Evolutionary conservation across 2,113 vertebrate species (phyloP).

Genomic region (Pomatorhinus ruficollis): DNA sequence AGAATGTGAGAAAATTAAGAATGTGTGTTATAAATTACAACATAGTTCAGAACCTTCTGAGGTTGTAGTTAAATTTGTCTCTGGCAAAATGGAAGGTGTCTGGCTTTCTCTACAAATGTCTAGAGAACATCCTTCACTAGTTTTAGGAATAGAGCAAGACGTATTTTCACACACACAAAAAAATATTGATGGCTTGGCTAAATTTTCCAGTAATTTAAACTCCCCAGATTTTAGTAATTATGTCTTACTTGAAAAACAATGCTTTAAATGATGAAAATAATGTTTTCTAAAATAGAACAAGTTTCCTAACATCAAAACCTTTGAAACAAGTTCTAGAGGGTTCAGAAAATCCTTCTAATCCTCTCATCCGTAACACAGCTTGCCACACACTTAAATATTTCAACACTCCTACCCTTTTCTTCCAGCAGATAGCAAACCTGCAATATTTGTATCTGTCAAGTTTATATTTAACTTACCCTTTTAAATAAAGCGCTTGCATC

Average conservation of each 20-base stretch:
- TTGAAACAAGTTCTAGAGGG: neutral
- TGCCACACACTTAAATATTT: neutral
- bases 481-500: neutral
- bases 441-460: neutral
- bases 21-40: conserved; percentile 7
- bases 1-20: conserved; percentile 31
- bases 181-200: neutral
- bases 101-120: neutral
- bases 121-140: neutral
- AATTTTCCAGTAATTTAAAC: neutral
- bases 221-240: conserved; percentile 25
- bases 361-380: neutral
- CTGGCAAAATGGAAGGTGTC: conserved; percentile 13
- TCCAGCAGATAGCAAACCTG: neutral
- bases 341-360: neutral
- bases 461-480: neutral
- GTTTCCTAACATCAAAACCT: neutral
- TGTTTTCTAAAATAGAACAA: conserved; percentile 3
- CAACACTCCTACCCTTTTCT: neutral
- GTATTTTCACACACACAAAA: neutral
- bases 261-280: neutral
- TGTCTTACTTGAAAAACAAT: conserved; percentile 22
- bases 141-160: neutral
- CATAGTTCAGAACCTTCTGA: neutral
- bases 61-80: neutral